Percentiles rank a stretch among this genome's conserved stretches.
Evolutionary conservation across 1,140 invertebrate genomes (phyloP).

Genomic region (Helicorthomorpha holstii): DNA sequence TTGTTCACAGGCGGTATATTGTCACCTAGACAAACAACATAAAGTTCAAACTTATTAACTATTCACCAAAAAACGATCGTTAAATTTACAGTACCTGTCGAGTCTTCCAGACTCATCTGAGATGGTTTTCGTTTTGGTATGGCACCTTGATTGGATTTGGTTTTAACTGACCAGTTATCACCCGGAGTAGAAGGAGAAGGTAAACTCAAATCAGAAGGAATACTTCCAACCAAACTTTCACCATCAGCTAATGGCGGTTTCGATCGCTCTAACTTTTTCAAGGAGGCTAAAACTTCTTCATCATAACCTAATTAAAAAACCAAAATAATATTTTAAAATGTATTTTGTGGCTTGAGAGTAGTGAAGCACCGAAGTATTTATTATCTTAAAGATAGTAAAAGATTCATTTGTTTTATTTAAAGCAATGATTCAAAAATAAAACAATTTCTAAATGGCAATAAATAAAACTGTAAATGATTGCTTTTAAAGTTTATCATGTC

Average conservation of each 20-base stretch:
- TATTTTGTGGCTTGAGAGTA: no score
- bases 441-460: neutral
- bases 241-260: neutral
- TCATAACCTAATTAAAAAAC: neutral
- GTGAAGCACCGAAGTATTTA: no score
- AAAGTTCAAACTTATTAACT: no score
- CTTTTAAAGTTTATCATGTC: no score
- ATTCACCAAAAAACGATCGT: no score
- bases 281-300: neutral
- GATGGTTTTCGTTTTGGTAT: conserved; percentile 3
- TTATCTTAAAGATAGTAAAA: no score
- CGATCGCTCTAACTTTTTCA: neutral
- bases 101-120: no score
- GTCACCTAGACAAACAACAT: no score
- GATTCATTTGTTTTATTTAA: no score
- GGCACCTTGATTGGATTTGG: neutral
- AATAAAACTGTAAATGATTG: neutral
- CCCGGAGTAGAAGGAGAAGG: neutral
- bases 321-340: neutral
- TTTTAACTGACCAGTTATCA: neutral
- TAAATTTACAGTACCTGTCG: no score
- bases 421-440: no score
- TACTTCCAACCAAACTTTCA: neutral
- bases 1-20: no score
- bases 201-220: neutral